Evolutionary conservation across 2,888 invertebrate genomes (phyloP), one percentile per base, ranked within the genome.

Genomic region (Cosmopolites sordidus): DNA sequence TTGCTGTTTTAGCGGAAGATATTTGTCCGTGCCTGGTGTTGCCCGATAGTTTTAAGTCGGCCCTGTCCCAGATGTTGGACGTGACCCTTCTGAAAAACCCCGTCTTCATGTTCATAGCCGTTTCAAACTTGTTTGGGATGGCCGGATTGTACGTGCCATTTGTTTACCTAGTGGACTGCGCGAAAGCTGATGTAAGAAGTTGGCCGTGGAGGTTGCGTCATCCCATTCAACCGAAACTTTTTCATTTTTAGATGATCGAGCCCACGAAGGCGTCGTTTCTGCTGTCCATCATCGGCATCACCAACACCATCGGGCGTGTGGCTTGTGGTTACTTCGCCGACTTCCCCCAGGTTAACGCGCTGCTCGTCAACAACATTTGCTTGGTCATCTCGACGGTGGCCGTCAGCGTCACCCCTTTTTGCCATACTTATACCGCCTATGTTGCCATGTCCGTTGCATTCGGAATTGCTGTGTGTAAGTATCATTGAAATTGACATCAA

Each of bases 71-170:
- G 49, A 94, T 97, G 94, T 76, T 95, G 79, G 95, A 96, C 75
- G 81, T 93, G 64, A 87, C 89, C 47, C 76, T 97, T 48, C 78
- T 97, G 51, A 88, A 84, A 60, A 88, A 96, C 76, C 89, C 92
- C 2, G 89, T 92, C 52, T 92, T 97, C 75, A 84, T 93, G 79
- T 77, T 95, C 48, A 92, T 96, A 67, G 92, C 92, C 55, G 82
- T 96, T 48, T 94, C 93, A 59, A 97, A 96, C 74, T 80, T 98
- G 52, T 92, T 98, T 72, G 98, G 97, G 65, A 96, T 98, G 89
- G 90, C 96, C 48, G 97, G 97, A 60, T 83, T 97, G 49, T 96
- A 96, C 74, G 92, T 98, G 61, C 98, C 98, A 33, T 98, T 95
- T 74, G 91, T 95, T 43, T 98, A 92, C 71, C 81, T 98, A 49